Evolutionary conservation across 2,888 invertebrate genomes (phyloP).

Genomic region (Macroteleia sp.): DNA sequence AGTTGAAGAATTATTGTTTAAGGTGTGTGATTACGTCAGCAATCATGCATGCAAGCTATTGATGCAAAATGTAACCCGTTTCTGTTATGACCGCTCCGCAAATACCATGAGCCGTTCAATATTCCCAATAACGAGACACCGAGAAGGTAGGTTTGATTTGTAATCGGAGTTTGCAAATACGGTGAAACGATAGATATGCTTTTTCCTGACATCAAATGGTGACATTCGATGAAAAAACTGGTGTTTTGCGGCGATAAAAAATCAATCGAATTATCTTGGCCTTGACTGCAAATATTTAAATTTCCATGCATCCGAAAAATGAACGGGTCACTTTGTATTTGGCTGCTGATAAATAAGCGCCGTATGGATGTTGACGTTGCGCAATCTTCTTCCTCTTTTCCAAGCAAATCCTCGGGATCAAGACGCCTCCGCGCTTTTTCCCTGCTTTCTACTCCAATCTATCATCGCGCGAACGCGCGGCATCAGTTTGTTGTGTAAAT

Average conservation of each 20-base stretch:
- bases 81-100: conserved; percentile 67
- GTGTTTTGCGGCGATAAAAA: conserved; percentile 19
- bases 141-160: conserved; percentile 72
- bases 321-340: conserved; percentile 34
- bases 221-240: no score
- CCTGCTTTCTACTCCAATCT: conserved; percentile 33
- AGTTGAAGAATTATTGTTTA: conserved; percentile 22
- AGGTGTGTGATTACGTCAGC: not conserved
- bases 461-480: conserved; percentile 43
- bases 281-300: conserved; percentile 13
- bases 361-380: conserved; percentile 62
- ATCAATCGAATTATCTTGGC: conserved; percentile 32
- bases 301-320: conserved; percentile 23
- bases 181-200: no score
- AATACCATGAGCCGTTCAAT: conserved; percentile 70
- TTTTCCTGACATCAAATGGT: no score
- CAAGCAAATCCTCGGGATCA: conserved; percentile 42
- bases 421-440: conserved; percentile 36
- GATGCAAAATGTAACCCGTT: conserved; percentile 42
- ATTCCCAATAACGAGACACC: conserved; percentile 56
- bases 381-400: conserved; percentile 54
- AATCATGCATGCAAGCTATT: conserved; percentile 19
- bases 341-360: conserved; percentile 68
- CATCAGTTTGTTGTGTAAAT: conserved; percentile 19
- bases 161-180: conserved; percentile 75